Conservation (phyloP, 2,113 vertebrate genomes). For the Malurus cyaneus region DNA sequence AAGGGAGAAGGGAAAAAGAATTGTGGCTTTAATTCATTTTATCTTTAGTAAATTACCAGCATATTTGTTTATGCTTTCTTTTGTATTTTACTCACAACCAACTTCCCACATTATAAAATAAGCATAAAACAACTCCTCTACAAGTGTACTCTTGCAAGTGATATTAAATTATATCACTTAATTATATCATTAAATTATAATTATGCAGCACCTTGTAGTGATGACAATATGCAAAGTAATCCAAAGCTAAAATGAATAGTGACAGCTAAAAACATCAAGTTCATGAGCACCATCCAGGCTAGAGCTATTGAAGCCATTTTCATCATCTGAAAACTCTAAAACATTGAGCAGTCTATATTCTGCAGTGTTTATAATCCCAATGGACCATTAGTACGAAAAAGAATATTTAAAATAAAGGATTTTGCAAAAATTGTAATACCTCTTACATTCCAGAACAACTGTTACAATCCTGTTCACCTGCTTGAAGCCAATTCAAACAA, state of each 20-base stretch:
- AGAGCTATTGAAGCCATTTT: neutral
- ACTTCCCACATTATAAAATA: neutral
- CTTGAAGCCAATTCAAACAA: neutral
- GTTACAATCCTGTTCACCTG: neutral
- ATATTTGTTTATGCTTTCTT: neutral
- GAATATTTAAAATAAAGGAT: neutral
- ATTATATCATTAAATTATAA: too few relatives aligned
- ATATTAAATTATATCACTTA: neutral
- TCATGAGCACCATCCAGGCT: neutral
- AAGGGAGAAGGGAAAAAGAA: neutral
- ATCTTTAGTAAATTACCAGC: neutral
- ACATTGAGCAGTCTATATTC: neutral
- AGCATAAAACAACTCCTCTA: neutral
- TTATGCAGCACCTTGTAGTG: neutral
- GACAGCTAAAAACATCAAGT: neutral
- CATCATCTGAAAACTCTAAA: neutral
- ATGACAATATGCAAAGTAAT: neutral
- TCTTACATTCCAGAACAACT: neutral
- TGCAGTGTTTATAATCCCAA: neutral
- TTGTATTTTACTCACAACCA: neutral
- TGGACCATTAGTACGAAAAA: neutral
- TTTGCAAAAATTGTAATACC: neutral
- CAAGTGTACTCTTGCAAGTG: neutral
- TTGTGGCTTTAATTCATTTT: neutral
- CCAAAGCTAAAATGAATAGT: neutral